phyloP scores from a whole-genome alignment of 2,888 invertebrate species.

The Zaprionus bogoriensis region DNA sequence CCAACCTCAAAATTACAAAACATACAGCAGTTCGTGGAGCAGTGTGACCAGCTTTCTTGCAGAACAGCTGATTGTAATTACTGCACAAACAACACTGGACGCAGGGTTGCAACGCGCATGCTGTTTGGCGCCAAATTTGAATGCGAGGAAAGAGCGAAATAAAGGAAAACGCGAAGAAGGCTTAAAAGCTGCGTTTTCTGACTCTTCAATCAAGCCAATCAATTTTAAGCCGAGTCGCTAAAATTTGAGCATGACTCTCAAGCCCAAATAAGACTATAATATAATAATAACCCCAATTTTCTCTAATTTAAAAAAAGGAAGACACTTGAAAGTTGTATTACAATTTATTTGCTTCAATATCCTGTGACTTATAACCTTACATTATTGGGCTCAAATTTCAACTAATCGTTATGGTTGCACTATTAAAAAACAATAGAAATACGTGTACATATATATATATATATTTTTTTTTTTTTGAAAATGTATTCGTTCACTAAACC shows the following conservation, averaged over 20 bases:
- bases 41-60: conserved; percentile 24
- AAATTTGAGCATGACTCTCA: too few species aligned
- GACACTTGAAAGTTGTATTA: conserved; percentile 17
- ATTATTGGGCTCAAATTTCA: conserved; percentile 45
- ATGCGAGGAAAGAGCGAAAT: too few species aligned
- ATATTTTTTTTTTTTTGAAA: conserved; percentile 8
- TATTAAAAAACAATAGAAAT: conserved; percentile 4
- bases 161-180: too few species aligned
- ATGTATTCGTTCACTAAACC: conserved; percentile 8
- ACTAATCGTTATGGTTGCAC: conserved; percentile 42
- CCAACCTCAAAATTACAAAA: conserved; percentile 73
- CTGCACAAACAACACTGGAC: conserved; percentile 1
- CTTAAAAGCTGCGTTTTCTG: too few species aligned
- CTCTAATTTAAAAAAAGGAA: background rate
- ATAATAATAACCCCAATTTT: background rate
- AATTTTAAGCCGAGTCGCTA: too few species aligned
- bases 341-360: conserved; percentile 53
- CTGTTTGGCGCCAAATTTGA: conserved; percentile 6
- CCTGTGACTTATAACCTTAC: conserved; percentile 40
- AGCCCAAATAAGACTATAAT: too few species aligned
- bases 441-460: conserved; percentile 12
- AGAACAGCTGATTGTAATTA: conserved; percentile 24
- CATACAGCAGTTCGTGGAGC: conserved; percentile 32
- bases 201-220: too few species aligned
- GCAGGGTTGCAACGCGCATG: conserved; percentile 27